Base-by-base conservation (phyloP, 2,888 invertebrate species). In the Pristionchus exspectatus region DNA sequence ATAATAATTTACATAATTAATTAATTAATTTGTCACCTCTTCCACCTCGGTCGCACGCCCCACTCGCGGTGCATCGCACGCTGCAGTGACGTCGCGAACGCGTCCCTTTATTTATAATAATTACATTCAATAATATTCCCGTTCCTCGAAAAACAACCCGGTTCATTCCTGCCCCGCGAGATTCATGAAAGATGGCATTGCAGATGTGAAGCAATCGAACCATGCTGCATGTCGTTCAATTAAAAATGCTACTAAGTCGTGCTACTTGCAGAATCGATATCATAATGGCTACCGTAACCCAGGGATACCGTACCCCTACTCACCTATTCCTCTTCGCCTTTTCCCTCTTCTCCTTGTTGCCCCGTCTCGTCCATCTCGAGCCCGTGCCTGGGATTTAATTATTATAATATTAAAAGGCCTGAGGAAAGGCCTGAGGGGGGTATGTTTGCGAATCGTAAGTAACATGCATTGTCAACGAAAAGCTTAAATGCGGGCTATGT, bases 51-150 rank as follows among this genome's bases (percentile, higher is more conserved):
- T 16, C 81, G 24, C 27, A 54, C 54, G 3, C 81, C 81, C 81
- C 81, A 81, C 33, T 81, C 81, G 7, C 81, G 50, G 4, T 24
- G n/a, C 81, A 81, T 81, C 81, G 81, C 81, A 9, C 81, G 81
- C 14, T 81, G 81, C 9, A 81, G 81, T 14, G 81, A 44, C n/a
- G 44, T n/a, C 27, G 81, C 81, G 81, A 81, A 81, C 21, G 50
- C 44, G 81, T 81, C 81, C 38, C 74, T 74, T 33, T 14, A 69
- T 69, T 30, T 7, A 59, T 21, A 59, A 1, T 59, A 4, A 59
- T 24, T 59, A 14, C 7, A 16, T 59, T 18, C 14, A 24, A 59
- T 18, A 24, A 59, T 59, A 24, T 14, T 4, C 38, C 38, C 38
- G n/a, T 38, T 38, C 38, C 38, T 38, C 38, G 38, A 38, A 38